Conservation (phyloP, 2,888 invertebrate species). For the Hofmannophila pseudospretella region DNA sequence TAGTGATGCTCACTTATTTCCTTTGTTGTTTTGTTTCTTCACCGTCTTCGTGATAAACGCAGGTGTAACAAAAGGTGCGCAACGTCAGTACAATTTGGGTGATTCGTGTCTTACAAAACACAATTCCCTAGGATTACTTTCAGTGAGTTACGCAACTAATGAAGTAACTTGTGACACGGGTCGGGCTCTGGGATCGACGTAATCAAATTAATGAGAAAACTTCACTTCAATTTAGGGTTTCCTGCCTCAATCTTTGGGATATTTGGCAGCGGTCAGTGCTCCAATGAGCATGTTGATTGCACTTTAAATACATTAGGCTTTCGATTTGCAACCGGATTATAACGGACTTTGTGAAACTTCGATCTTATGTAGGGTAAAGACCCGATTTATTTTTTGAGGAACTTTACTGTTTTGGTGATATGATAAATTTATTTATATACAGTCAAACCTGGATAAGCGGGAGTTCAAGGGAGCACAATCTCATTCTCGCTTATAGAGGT, state of each 20-base stretch:
- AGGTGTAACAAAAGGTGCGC: slow-evolving; percentile 16
- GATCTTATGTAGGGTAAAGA: too few relatives aligned
- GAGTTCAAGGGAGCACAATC: too few relatives aligned
- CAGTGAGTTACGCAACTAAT: slow-evolving; percentile 73
- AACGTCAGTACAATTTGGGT: slow-evolving; percentile 52
- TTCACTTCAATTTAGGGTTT: slow-evolving; percentile 74
- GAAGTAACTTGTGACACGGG: slow-evolving; percentile 78
- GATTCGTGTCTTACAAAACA: slow-evolving; percentile 68
- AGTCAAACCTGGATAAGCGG: too few relatives aligned
- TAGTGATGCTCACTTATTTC: too few relatives aligned
- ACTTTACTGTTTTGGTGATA: too few relatives aligned
- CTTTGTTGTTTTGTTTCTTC: too few relatives aligned
- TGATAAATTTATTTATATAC: too few relatives aligned
- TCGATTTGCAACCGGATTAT: too few relatives aligned
- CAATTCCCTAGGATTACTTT: slow-evolving; percentile 71
- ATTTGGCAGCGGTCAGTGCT: slow-evolving; percentile 65
- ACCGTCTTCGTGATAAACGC: background rate
- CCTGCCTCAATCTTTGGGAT: slow-evolving; percentile 71
- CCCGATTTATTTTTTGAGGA: too few relatives aligned
- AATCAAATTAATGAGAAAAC: slow-evolving; percentile 78
- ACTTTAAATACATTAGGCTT: slow-evolving; percentile 3
- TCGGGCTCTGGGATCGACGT: slow-evolving; percentile 73
- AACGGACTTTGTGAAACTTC: too few relatives aligned
- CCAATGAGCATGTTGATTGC: slow-evolving; percentile 41
- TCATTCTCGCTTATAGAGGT: too few relatives aligned